phyloP scores from a whole-genome alignment of 1,140 invertebrate species.

The Nephila pilipes region DNA sequence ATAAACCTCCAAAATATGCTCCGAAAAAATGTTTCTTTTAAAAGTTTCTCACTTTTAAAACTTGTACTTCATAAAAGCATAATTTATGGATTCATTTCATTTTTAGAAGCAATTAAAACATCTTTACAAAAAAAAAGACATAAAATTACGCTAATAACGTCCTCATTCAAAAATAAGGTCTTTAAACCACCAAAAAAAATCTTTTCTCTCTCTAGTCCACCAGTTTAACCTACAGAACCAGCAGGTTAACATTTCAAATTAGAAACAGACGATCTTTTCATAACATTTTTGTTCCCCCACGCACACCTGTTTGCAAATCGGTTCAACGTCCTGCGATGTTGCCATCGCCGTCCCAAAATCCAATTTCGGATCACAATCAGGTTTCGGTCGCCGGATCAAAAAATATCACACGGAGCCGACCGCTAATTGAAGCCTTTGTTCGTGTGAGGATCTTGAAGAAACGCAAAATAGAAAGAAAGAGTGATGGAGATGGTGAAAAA shows the following conservation, averaged over 20 bases:
- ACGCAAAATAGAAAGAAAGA: neutral
- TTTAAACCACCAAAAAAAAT: neutral
- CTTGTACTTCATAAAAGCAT: no score
- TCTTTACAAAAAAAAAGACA: no score
- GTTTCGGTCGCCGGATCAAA: neutral
- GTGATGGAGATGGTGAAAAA: conserved; percentile 6
- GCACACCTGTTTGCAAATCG: neutral
- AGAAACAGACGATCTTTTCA: neutral
- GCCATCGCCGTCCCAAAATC: neutral
- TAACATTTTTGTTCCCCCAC: neutral
- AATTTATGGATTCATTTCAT: no score
- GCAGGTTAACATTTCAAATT: neutral
- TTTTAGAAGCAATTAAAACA: no score
- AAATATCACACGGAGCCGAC: neutral
- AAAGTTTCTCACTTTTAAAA: no score
- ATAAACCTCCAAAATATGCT: no score
- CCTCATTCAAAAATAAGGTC: neutral
- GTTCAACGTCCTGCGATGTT: conserved; percentile 15
- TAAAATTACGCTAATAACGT: no score
- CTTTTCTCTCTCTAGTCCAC: neutral
- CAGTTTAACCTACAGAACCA: neutral
- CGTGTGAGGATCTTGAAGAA: neutral
- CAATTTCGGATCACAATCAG: conserved; percentile 22
- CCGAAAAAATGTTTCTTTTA: no score
- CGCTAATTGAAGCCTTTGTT: conserved; percentile 23